Conservation (phyloP, 2,113 vertebrate genomes). For the Caloenas nicobarica region DNA sequence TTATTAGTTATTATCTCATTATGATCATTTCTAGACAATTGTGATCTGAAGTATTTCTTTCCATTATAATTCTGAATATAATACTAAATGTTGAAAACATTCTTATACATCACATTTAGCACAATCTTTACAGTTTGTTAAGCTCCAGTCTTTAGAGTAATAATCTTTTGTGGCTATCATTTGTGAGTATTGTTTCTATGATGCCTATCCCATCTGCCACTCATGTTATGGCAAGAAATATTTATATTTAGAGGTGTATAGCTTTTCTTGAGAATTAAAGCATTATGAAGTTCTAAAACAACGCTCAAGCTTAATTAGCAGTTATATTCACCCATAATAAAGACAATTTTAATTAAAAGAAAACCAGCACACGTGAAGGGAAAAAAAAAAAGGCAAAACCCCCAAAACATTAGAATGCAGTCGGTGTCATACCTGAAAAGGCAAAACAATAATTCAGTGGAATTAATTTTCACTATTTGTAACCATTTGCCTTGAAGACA, state of each 20-base stretch:
- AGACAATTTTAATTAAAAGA: not conserved
- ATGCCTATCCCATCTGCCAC: not conserved
- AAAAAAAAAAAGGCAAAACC: not conserved
- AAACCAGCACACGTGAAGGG: not conserved
- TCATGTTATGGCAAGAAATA: not conserved
- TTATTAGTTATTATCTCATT: not conserved
- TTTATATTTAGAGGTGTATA: not conserved
- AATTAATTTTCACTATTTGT: not conserved
- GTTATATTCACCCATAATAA: not conserved
- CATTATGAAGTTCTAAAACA: not conserved
- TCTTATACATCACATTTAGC: not conserved
- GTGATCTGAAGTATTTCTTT: not conserved
- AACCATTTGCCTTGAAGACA: not conserved
- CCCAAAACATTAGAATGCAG: not conserved
- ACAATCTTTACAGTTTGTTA: not conserved
- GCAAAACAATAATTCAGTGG: not conserved
- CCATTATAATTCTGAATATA: not conserved
- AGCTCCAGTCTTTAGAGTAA: not conserved
- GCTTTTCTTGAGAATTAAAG: not conserved
- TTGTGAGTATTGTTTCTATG: not conserved
- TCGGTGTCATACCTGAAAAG: not conserved
- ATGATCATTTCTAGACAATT: not conserved
- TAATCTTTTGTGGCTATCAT: not conserved
- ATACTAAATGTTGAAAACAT: not conserved
- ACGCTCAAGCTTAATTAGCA: not conserved